Conservation (phyloP, 2,797 vertebrate genomes). For the Peromyscus aztecus region DNA sequence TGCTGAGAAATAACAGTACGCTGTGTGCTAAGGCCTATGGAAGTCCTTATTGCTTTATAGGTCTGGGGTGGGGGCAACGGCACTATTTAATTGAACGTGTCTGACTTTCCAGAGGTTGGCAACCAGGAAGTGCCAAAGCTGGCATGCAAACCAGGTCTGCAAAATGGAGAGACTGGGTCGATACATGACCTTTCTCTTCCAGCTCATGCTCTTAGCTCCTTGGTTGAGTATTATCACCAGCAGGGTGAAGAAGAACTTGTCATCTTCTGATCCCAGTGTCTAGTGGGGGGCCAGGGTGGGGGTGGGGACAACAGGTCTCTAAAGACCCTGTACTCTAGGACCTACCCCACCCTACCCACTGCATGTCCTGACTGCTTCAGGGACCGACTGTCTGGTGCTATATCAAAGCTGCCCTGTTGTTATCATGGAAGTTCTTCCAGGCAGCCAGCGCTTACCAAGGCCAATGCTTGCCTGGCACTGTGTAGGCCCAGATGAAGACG, state of each 20-base stretch:
- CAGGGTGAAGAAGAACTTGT: not conserved
- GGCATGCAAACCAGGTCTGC: constrained; percentile 3
- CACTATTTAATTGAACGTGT: not conserved
- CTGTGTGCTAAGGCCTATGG: not conserved
- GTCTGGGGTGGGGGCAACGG: not conserved
- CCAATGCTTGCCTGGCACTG: not conserved
- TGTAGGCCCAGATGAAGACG: not conserved
- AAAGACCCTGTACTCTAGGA: not conserved
- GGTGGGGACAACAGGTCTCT: not conserved
- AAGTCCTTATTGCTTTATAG: not conserved
- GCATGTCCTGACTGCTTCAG: not conserved
- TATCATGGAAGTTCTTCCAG: not conserved
- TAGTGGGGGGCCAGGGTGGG: not conserved
- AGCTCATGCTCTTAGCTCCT: constrained; percentile 1
- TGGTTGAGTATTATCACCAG: constrained; percentile 61
- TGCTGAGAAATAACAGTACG: not conserved
- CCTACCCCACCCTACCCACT: not conserved
- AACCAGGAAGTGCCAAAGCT: constrained; percentile 6
- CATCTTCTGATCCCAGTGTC: not conserved
- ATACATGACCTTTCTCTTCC: not conserved
- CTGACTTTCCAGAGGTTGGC: not conserved
- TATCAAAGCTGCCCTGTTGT: constrained; percentile 48
- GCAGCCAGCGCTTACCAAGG: constrained; percentile 23
- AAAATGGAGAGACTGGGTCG: not conserved
- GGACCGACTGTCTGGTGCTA: not conserved